Conservation (phyloP, 1,140 invertebrate species). For the Drosophila tani region DNA sequence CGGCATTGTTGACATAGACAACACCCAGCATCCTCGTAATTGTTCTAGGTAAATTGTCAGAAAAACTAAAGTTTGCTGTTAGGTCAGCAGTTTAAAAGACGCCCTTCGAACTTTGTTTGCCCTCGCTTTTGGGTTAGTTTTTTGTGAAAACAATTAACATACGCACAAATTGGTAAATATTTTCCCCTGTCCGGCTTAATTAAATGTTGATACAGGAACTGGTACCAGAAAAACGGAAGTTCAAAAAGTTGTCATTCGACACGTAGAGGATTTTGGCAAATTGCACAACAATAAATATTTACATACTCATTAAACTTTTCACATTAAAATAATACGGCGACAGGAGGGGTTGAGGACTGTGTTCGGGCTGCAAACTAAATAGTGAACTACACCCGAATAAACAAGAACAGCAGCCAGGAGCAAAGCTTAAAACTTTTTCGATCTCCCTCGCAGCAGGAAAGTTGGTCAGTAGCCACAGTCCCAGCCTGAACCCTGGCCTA, state of each 20-base stretch:
- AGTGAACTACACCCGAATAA: slow-evolving; percentile 56
- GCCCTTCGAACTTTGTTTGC: neutral
- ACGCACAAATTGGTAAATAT: slow-evolving; percentile 66
- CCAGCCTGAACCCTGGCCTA: slow-evolving; percentile 18
- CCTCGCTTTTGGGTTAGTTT: slow-evolving; percentile 24
- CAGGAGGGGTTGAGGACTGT: slow-evolving; percentile 2
- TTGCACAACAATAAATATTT: slow-evolving; percentile 77
- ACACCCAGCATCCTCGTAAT: slow-evolving; percentile 35
- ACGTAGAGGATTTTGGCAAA: slow-evolving; percentile 33
- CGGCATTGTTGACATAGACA: slow-evolving; percentile 55
- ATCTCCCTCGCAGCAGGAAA: slow-evolving; percentile 45
- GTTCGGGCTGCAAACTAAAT: slow-evolving; percentile 33
- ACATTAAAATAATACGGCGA: slow-evolving; percentile 66
- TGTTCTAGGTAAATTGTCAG: slow-evolving; percentile 40
- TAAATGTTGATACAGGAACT: slow-evolving; percentile 50
- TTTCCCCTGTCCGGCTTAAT: slow-evolving; percentile 49
- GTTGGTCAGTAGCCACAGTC: slow-evolving; percentile 17
- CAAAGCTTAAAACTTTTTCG: slow-evolving; percentile 72
- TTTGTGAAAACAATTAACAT: slow-evolving; percentile 57
- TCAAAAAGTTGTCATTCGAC: slow-evolving; percentile 8
- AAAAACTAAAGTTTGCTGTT: slow-evolving; percentile 43
- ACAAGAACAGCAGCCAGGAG: slow-evolving; percentile 38
- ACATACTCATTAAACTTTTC: slow-evolving; percentile 81
- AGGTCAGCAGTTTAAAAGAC: slow-evolving; percentile 42
- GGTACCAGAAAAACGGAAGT: slow-evolving; percentile 3